A percentile compares a stretch with the other conserved stretches of the same genome.
phyloP scores from a whole-genome alignment of 2,888 invertebrate species.

The Fragum sueziense region DNA sequence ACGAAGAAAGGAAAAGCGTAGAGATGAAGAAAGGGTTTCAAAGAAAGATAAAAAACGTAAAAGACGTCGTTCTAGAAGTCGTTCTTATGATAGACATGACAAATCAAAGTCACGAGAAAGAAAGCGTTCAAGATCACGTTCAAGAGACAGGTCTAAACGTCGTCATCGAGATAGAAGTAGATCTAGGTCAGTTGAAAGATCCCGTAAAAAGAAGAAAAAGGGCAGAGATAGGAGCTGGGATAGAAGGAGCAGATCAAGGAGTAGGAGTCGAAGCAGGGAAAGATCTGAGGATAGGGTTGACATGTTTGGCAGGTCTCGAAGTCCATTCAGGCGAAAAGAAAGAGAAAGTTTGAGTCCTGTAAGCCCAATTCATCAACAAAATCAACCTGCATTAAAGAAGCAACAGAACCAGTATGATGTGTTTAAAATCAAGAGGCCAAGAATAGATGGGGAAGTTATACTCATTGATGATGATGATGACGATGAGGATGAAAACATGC shows the following conservation, averaged over 20 bases:
- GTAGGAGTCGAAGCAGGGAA: slow-evolving; percentile 52
- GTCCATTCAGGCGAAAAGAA: slow-evolving; percentile 48
- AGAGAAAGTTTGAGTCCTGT: slow-evolving; percentile 25
- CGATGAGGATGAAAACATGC: slow-evolving; percentile 20
- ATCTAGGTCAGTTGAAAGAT: slow-evolving; percentile 55
- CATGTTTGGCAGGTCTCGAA: slow-evolving; percentile 55
- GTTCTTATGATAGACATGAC: slow-evolving; percentile 55
- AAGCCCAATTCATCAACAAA: slow-evolving; percentile 2
- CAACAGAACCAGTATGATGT: neutral
- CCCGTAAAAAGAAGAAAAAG: slow-evolving; percentile 51
- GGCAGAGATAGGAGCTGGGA: slow-evolving; percentile 60
- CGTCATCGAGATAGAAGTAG: slow-evolving; percentile 45
- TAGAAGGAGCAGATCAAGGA: slow-evolving; percentile 49
- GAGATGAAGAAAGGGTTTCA: slow-evolving; percentile 55
- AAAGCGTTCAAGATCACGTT: slow-evolving; percentile 61
- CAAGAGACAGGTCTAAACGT: slow-evolving; percentile 37
- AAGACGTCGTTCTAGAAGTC: slow-evolving; percentile 48
- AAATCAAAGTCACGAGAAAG: slow-evolving; percentile 66
- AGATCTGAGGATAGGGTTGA: slow-evolving; percentile 48
- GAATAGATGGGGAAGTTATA: slow-evolving; percentile 11
- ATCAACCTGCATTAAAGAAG: slow-evolving; percentile 5
- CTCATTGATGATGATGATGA: slow-evolving; percentile 24
- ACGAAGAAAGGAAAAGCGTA: slow-evolving; percentile 47
- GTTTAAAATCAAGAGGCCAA: neutral
- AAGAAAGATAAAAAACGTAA: slow-evolving; percentile 55